Conservation (phyloP, 30 jellyfish, hydroid and myxozoan genomes). For the Aurelia sp. region DNA sequence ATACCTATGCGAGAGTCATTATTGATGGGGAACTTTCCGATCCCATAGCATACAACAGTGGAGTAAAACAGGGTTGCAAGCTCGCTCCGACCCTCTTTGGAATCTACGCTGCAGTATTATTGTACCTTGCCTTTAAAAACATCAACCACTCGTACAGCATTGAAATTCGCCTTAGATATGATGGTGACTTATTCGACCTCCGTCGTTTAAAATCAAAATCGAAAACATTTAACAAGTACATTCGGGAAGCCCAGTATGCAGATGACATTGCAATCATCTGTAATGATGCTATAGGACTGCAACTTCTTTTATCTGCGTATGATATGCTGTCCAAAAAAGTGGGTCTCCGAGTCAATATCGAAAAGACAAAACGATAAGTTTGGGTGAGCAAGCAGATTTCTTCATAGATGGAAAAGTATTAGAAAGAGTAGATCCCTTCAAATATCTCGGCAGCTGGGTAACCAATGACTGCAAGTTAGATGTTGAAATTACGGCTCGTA, state of each 20-base stretch:
- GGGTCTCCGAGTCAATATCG: conserved; percentile 26
- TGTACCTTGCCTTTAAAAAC: conserved; percentile 15
- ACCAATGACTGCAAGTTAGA: too few relatives aligned
- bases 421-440: too few relatives aligned
- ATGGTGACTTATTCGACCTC: conserved; percentile 36
- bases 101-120: conserved; percentile 10
- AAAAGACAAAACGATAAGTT: conserved; percentile 32
- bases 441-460: too few relatives aligned
- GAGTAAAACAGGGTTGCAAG: conserved; percentile 22
- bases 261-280: not conserved
- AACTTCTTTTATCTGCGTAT: too few relatives aligned
- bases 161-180: conserved; percentile 10
- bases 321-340: conserved; percentile 16
- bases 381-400: too few relatives aligned
- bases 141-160: not conserved
- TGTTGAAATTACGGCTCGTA: too few relatives aligned
- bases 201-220: not conserved
- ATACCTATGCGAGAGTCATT: conserved; percentile 2
- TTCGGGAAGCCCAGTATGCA: conserved; percentile 34
- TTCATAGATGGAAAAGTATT: too few relatives aligned
- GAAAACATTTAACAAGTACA: not conserved
- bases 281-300: conserved; percentile 11
- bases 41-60: conserved; percentile 19
- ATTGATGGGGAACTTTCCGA: too few relatives aligned
- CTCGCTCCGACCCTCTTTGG: conserved; percentile 38